Percentiles rank a stretch among this genome's conserved stretches.
These are phyloP conservation scores for Salvelinus namaycush DNA, from an alignment of 2,113 vertebrate species.

Conservation along the genomic window DNA sequence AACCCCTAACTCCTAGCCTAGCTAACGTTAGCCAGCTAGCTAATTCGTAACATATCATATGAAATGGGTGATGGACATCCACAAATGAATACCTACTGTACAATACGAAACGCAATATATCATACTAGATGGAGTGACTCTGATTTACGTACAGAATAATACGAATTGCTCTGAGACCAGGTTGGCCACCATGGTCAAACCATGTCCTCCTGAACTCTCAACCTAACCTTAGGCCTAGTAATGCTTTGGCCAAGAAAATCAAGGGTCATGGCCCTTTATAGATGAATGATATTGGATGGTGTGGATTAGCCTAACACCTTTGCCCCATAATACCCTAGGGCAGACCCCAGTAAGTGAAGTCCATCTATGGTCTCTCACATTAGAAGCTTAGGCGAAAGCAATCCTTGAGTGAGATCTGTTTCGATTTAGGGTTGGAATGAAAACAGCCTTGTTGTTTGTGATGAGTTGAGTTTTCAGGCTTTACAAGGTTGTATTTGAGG, in stretches of 20 bases:
- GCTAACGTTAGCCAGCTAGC: too few relatives aligned
- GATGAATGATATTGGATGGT: not conserved
- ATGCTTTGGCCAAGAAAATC: not conserved
- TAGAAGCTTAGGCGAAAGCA: not conserved
- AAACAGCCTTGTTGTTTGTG: not conserved
- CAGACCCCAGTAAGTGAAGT: not conserved
- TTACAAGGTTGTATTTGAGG: not conserved
- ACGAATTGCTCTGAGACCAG: not conserved
- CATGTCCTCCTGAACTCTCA: not conserved
- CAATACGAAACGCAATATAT: too few relatives aligned
- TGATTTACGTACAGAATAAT: too few relatives aligned
- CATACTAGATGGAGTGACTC: too few relatives aligned
- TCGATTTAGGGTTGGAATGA: constrained; percentile 3
- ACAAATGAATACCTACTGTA: too few relatives aligned
- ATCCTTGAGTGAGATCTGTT: constrained; percentile 10
- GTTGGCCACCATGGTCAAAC: not conserved
- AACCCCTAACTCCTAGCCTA: too few relatives aligned
- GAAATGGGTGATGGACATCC: too few relatives aligned
- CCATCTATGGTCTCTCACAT: not conserved
- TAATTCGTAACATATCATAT: too few relatives aligned
- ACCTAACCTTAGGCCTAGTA: not conserved
- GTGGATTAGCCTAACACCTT: constrained; percentile 13
- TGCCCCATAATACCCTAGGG: constrained; percentile 2
- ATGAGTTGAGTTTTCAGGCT: not conserved
- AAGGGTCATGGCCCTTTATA: not conserved